phyloP scores from a whole-genome alignment of 1,140 invertebrate genomes.

The Potamilus streckersoni region DNA sequence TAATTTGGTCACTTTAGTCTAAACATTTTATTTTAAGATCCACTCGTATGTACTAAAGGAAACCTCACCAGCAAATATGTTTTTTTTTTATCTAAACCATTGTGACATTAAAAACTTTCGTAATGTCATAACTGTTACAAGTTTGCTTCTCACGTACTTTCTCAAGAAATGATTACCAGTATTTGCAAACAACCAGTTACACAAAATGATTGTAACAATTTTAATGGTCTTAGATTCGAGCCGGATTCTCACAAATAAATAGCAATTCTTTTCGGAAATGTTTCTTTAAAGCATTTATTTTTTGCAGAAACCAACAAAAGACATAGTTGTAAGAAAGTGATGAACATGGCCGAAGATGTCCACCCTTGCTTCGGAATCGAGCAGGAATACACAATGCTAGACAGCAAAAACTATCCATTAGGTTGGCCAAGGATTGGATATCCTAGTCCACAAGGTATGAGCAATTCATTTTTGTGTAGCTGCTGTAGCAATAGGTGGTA shows the following conservation, averaged over 20 bases:
- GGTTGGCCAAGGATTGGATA: conserved; percentile 96
- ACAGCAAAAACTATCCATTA: conserved; percentile 88
- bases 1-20: conserved; percentile 21
- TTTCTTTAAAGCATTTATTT: no score
- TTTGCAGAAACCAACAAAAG: conserved; percentile 80
- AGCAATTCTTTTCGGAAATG: background rate
- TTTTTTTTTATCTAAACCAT: background rate
- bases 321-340: conserved; percentile 78
- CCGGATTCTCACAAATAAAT: background rate
- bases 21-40: no score
- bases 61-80: background rate
- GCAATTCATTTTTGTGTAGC: background rate
- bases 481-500: background rate
- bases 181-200: background rate
- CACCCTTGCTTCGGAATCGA: conserved; percentile 96
- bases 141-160: background rate
- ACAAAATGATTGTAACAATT: background rate
- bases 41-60: no score
- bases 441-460: conserved; percentile 80
- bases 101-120: no score
- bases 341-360: conserved; percentile 78
- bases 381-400: conserved; percentile 94
- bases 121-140: background rate
- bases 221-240: background rate
- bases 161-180: background rate